phyloP scores from a whole-genome alignment of 1,140 invertebrate species.

The Platyscapa corneri region DNA sequence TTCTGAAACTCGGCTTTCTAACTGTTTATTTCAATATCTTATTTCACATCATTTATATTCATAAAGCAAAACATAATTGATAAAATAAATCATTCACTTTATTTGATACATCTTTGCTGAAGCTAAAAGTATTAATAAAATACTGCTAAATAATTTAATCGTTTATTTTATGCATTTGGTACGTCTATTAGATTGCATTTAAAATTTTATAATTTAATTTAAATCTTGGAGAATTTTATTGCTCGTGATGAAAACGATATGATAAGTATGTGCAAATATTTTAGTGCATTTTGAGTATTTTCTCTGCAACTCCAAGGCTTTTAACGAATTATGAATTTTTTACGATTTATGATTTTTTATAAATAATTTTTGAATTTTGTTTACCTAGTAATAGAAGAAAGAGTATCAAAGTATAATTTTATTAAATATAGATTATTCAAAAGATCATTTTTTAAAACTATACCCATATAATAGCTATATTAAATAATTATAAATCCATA shows the following conservation, averaged over 20 bases:
- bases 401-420: not conserved
- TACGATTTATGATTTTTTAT: not conserved
- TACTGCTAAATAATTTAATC: no score
- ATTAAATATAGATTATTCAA: constrained; percentile 8
- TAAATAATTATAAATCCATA: no score
- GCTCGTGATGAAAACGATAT: not conserved
- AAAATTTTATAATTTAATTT: not conserved
- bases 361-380: not conserved
- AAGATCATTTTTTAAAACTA: no score
- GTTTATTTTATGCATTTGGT: no score
- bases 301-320: not conserved
- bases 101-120: no score
- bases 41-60: no score
- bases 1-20: no score
- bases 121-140: no score
- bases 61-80: no score
- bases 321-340: not conserved
- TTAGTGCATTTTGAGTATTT: not conserved
- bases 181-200: not conserved
- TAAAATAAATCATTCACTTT: no score
- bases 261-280: not conserved
- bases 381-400: not conserved
- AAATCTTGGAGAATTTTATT: not conserved
- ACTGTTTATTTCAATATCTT: no score
- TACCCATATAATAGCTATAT: no score